These are phyloP conservation scores for Taenaris catops DNA, from an alignment of 2,888 invertebrate genomes.

Conservation along the genomic window DNA sequence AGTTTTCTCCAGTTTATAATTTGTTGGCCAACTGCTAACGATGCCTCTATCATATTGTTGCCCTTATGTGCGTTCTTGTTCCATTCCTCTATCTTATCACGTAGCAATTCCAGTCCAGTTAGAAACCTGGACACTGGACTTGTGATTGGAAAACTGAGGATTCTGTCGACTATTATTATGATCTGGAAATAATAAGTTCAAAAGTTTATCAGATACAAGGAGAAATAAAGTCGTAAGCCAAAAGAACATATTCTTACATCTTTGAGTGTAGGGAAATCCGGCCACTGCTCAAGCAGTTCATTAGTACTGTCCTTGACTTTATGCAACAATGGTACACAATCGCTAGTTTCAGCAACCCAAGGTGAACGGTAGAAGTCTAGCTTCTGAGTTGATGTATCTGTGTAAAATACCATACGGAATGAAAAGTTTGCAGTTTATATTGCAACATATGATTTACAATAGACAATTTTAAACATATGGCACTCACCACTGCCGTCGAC, in stretches of 20 bases:
- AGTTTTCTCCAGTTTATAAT: conserved; percentile 95
- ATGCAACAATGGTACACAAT: conserved; percentile 85
- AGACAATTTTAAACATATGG: no score
- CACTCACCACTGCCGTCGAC: conserved; percentile 62
- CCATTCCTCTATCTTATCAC: conserved; percentile 94
- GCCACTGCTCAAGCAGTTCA: conserved; percentile 88
- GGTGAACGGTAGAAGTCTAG: conserved; percentile 91
- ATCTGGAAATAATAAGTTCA: conserved; percentile 82
- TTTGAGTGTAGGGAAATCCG: conserved; percentile 92
- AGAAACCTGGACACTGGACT: conserved; percentile 93
- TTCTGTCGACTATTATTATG: conserved; percentile 81
- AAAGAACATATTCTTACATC: no score
- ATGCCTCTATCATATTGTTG: conserved; percentile 88
- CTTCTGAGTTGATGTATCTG: conserved; percentile 45
- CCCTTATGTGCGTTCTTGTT: conserved; percentile 93
- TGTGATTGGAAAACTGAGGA: conserved; percentile 85
- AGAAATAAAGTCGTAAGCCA: no score
- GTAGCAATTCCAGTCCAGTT: conserved; percentile 92
- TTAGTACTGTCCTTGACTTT: conserved; percentile 81
- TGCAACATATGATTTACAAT: no score
- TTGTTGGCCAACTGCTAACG: conserved; percentile 87
- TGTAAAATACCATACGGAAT: conserved; percentile 4
- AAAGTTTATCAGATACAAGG: no score
- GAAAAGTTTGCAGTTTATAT: no score
- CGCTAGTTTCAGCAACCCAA: conserved; percentile 87